These are phyloP conservation scores for Antidorcas marsupialis DNA, from an alignment of 2,113 vertebrate genomes.

Conservation along the genomic window DNA sequence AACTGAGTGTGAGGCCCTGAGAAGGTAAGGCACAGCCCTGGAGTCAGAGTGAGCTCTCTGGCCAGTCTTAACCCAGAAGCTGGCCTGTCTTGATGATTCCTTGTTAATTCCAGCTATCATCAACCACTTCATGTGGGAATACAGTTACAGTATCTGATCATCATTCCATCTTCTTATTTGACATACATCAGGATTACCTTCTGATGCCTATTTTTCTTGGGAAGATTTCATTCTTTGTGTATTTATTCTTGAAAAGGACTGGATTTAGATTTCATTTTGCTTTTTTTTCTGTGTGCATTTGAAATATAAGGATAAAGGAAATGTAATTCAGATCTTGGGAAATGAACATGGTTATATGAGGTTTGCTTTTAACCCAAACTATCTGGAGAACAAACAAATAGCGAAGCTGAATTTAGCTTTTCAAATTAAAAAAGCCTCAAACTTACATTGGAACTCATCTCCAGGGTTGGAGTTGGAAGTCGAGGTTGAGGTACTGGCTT, in stretches of 20 bases:
- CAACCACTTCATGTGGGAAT: not conserved
- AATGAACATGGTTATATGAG: not conserved
- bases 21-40: not conserved
- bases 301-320: conserved; percentile 9
- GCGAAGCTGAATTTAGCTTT: not conserved
- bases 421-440: not conserved
- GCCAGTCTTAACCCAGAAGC: not conserved
- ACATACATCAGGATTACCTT: not conserved
- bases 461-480: conserved; percentile 85
- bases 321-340: not conserved
- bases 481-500: conserved; percentile 79
- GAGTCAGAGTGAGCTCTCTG: not conserved
- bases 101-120: not conserved
- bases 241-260: conserved; percentile 19
- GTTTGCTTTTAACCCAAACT: not conserved
- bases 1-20: not conserved
- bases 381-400: not conserved
- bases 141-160: not conserved
- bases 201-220: not conserved
- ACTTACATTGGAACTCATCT: conserved; percentile 84
- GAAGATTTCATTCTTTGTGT: not conserved
- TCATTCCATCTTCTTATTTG: not conserved
- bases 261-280: not conserved
- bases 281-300: not conserved
- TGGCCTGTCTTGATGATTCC: not conserved